Percentiles rank a stretch among this genome's conserved stretches.
Evolutionary conservation across 2,113 vertebrate species (phyloP).

Genomic region (Elaphurus davidianus): DNA sequence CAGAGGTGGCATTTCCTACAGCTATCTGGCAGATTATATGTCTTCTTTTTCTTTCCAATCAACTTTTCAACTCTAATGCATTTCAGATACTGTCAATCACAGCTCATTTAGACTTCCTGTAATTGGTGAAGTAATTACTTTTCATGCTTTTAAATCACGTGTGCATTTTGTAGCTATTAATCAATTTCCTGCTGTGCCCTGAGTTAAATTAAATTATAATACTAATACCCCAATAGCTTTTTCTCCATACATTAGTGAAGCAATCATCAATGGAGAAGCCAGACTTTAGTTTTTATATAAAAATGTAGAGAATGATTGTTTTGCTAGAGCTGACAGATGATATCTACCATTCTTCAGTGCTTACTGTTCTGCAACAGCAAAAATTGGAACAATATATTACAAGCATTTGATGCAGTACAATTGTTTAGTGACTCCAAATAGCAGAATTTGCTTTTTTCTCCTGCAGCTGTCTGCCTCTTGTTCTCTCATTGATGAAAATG

Average conservation of each 20-base stretch:
- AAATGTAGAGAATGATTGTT: not conserved
- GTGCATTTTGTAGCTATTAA: conserved; percentile 62
- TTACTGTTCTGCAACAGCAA: not conserved
- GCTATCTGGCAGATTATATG: not conserved
- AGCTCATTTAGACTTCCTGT: conserved; percentile 49
- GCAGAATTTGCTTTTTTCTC: not conserved
- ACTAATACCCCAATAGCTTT: conserved; percentile 7
- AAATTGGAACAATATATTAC: not conserved
- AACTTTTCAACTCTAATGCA: not conserved
- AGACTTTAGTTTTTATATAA: not conserved
- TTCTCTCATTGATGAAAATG: not conserved
- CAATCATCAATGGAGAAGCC: not conserved
- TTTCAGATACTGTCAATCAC: conserved; percentile 47
- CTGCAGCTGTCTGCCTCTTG: not conserved
- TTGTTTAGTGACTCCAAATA: not conserved
- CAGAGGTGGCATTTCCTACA: not conserved
- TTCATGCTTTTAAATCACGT: conserved; percentile 59
- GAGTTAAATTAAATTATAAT: conserved; percentile 67
- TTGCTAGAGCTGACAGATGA: not conserved
- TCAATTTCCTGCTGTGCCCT: conserved; percentile 64
- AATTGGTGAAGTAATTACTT: conserved; percentile 66
- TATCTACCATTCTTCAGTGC: not conserved
- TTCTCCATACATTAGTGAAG: not conserved
- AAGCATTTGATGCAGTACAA: not conserved
- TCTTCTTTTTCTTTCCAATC: not conserved